These are phyloP conservation scores for Borostomias antarcticus DNA, from an alignment of 2,797 vertebrate species.

Conservation along the genomic window DNA sequence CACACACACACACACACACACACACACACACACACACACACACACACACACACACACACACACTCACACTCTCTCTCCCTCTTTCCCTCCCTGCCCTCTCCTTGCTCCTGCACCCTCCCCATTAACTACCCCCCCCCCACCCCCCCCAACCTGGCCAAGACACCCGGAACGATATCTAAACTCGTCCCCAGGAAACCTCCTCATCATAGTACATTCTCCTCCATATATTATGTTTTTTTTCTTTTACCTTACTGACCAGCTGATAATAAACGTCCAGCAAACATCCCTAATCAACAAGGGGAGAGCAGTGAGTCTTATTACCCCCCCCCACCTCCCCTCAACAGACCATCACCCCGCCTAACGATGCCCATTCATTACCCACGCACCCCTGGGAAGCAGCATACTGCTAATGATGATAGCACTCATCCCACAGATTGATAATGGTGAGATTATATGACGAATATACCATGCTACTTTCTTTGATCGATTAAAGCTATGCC, in stretches of 20 bases:
- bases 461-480: conserved; percentile 26
- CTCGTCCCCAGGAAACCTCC: neutral
- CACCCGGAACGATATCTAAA: conserved; percentile 40
- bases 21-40: too few species aligned
- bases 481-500: neutral
- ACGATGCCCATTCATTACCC: conserved; percentile 72
- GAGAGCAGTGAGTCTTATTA: too few species aligned
- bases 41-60: too few species aligned
- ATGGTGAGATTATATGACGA: conserved; percentile 52
- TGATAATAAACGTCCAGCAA: too few species aligned
- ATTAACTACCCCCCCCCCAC: neutral
- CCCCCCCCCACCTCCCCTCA: too few species aligned
- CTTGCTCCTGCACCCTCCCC: neutral
- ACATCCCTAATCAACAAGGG: too few species aligned
- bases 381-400: conserved; percentile 33
- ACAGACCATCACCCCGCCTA: conserved; percentile 53
- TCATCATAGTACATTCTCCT: too few species aligned
- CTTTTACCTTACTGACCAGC: too few species aligned
- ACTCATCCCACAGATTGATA: conserved; percentile 59
- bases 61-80: neutral
- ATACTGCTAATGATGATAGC: conserved; percentile 61
- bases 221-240: too few species aligned
- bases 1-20: too few species aligned
- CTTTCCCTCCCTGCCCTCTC: neutral
- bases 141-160: conserved; percentile 6